These are phyloP conservation scores for Hirundo rustica DNA, from an alignment of 2,797 vertebrate genomes.

Conservation along the genomic window DNA sequence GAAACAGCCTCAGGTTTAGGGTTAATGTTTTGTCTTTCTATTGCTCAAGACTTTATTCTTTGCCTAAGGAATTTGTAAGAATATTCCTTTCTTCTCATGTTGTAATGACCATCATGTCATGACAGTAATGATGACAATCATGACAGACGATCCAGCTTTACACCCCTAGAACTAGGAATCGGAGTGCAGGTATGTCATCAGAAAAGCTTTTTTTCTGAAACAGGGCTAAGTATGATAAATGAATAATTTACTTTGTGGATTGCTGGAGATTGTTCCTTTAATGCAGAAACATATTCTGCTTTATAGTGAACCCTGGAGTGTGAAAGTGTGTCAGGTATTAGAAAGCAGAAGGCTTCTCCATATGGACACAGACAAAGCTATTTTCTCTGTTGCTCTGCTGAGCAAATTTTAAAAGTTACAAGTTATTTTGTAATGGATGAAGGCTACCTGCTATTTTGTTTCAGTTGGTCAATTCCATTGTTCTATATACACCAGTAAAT, in stretches of 20 bases:
- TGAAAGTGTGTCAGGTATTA: not conserved
- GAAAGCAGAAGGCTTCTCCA: not conserved
- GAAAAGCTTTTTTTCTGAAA: slow-evolving; percentile 28
- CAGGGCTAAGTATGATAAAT: not conserved
- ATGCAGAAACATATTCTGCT: not conserved
- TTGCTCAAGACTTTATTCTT: slow-evolving; percentile 31
- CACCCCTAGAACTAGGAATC: not conserved
- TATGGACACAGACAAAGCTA: not conserved
- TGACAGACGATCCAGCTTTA: not conserved
- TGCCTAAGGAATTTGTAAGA: slow-evolving; percentile 9
- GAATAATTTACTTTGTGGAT: not conserved
- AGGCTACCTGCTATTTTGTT: not conserved
- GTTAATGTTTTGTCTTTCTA: slow-evolving; percentile 53
- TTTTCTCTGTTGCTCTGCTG: not conserved
- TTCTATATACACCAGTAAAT: not conserved
- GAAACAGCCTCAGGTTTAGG: slow-evolving; percentile 23
- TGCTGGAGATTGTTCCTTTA: not conserved
- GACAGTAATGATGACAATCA: not conserved
- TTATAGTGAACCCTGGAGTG: not conserved
- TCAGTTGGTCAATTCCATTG: not conserved
- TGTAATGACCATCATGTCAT: slow-evolving; percentile 7
- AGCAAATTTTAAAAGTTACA: not conserved
- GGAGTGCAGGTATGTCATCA: not conserved
- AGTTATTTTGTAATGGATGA: not conserved
- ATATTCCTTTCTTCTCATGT: not conserved